Base-by-base conservation (phyloP, 1,140 invertebrate species). In the Drosophila busckii region DNA sequence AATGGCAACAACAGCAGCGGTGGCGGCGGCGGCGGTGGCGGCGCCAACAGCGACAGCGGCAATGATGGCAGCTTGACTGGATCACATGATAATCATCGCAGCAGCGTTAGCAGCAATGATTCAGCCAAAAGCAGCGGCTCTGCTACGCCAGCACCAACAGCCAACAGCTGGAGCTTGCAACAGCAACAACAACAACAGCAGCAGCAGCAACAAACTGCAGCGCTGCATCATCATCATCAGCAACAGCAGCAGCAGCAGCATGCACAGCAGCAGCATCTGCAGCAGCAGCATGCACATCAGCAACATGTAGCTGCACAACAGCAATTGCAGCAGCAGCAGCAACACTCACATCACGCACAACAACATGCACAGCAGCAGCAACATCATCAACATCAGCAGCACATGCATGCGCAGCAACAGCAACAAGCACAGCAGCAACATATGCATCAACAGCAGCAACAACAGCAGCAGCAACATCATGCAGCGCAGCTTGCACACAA, bases 51-150 rank as follows among this genome's bases (percentile, higher is more conserved):
- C 45, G 32, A 35, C 29, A 38, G 26, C 23, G 41, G 29, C 29
- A 60, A 50, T 15, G 40, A 32, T 25, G 62, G 66, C 40, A 75
- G n/a, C n/a, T n/a, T n/a, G n/a, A n/a, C n/a, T n/a, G n/a, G n/a
- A n/a, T n/a, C n/a, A n/a, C n/a, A n/a, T n/a, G n/a, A n/a, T n/a
- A n/a, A n/a, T n/a, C n/a, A n/a, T n/a, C n/a, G n/a, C n/a, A 85
- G 66, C 54, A 85, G 83, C 45, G 70, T 84, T 0, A 85, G 83
- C 52, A 85, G 83, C 65, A 85, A 70, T 52, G 83, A 85, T 38
- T 85, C 83, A 2, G 63, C 69, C 17, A 85, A 85, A 15, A 85
- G 83, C 17, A 60, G 50, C 59, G 67, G 20, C 26, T 1, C 6
- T 2, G 32, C 41, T 52, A 37, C 53, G 22, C 4, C 50, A 53